Conservation (phyloP, 2,888 invertebrate genomes). For the Thereva unica region DNA sequence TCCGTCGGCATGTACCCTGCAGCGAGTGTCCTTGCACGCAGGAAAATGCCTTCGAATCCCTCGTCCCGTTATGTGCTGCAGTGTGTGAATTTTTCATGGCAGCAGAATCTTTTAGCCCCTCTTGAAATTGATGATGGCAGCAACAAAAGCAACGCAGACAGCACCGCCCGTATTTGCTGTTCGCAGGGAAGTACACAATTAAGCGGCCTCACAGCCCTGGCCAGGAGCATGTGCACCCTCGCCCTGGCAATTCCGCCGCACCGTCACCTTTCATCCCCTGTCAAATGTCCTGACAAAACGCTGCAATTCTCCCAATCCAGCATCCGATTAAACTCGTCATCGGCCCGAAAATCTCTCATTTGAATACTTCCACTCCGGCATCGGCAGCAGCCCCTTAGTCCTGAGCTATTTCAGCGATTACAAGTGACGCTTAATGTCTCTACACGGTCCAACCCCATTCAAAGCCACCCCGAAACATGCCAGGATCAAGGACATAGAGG, state of each 20-base stretch:
- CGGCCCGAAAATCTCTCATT: slow-evolving; percentile 36
- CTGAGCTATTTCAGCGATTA: slow-evolving; percentile 40
- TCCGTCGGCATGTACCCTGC: slow-evolving; percentile 15
- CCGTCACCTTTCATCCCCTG: slow-evolving; percentile 20
- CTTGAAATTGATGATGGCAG: slow-evolving; percentile 14
- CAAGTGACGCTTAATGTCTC: slow-evolving; percentile 37
- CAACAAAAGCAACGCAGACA: no score
- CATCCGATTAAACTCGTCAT: slow-evolving; percentile 38
- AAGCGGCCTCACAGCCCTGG: slow-evolving; percentile 19
- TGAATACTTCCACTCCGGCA: slow-evolving; percentile 33
- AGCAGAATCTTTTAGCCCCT: slow-evolving; percentile 12
- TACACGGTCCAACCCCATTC: background rate
- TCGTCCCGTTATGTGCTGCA: background rate
- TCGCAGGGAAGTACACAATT: slow-evolving; percentile 38
- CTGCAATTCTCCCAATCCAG: slow-evolving; percentile 37
- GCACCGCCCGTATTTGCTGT: slow-evolving; percentile 11
- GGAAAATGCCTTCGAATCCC: background rate
- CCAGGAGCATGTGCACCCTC: background rate
- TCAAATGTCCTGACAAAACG: slow-evolving; percentile 32
- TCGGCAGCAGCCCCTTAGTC: slow-evolving; percentile 27
- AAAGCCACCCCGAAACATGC: background rate
- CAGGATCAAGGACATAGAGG: slow-evolving; percentile 12
- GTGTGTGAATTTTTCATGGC: slow-evolving; percentile 5
- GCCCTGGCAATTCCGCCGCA: background rate
- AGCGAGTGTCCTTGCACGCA: background rate